Conservation (phyloP, 2,797 vertebrate genomes). For the Sebastes nivosus region DNA sequence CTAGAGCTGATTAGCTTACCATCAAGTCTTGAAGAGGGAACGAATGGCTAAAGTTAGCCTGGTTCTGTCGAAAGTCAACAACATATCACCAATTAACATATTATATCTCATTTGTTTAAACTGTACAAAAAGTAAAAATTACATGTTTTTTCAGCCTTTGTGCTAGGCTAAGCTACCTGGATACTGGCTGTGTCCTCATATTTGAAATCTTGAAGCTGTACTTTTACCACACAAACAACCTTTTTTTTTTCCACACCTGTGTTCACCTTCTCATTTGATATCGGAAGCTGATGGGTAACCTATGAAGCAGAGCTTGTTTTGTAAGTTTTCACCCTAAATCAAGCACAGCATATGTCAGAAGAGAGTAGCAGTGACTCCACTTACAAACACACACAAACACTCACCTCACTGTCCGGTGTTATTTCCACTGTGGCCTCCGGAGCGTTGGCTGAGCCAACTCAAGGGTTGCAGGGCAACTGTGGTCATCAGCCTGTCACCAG, state of each 20-base stretch:
- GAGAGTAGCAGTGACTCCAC: neutral
- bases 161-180: neutral
- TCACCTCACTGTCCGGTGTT: slow-evolving; percentile 10
- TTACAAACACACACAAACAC: neutral
- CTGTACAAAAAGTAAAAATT: neutral
- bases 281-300: neutral
- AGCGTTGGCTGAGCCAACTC: slow-evolving; percentile 4
- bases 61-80: neutral
- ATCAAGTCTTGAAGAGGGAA: neutral
- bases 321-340: slow-evolving; percentile 24
- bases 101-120: neutral
- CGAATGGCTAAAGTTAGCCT: neutral
- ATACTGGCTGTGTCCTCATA: neutral
- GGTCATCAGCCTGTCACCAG: slow-evolving; percentile 67
- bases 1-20: neutral
- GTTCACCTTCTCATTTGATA: slow-evolving; percentile 4
- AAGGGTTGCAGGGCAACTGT: slow-evolving; percentile 44
- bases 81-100: neutral
- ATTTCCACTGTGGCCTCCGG: slow-evolving; percentile 32
- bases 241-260: neutral
- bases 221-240: neutral
- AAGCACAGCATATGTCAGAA: slow-evolving; percentile 30
- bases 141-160: neutral
- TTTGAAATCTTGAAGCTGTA: neutral
- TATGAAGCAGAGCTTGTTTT: neutral